phyloP scores from a whole-genome alignment of 1,140 invertebrate species.

The Scylla paramamosain region DNA sequence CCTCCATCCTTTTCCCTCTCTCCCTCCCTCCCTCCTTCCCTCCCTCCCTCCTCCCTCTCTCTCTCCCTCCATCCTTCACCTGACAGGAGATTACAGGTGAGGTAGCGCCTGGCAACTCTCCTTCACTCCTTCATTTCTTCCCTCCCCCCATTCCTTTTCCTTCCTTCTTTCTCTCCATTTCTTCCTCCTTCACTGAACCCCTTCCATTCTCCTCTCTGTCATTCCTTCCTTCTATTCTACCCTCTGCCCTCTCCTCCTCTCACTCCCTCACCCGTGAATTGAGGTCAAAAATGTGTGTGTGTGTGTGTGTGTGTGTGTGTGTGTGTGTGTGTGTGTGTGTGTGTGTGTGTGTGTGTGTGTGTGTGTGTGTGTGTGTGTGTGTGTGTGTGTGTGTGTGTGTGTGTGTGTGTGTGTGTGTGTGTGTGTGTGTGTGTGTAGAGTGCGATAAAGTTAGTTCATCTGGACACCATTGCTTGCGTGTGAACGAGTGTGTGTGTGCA shows the following conservation, averaged over 20 bases:
- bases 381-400: slow-evolving; percentile 40
- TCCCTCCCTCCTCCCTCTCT: too few species aligned
- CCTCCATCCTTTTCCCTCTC: too few species aligned
- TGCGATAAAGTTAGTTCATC: not conserved
- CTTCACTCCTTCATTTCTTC: too few species aligned
- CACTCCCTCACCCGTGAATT: not conserved
- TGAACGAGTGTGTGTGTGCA: too few species aligned
- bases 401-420: slow-evolving; percentile 32
- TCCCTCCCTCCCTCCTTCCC: too few species aligned
- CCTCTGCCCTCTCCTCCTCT: not conserved
- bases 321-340: slow-evolving; percentile 29
- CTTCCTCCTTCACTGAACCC: not conserved
- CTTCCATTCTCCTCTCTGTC: too few species aligned
- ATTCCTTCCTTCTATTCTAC: not conserved
- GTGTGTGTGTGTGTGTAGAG: not conserved
- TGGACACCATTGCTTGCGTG: not conserved
- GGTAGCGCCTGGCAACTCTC: too few species aligned
- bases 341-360: slow-evolving; percentile 33
- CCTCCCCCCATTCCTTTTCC: too few species aligned
- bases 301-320: slow-evolving; percentile 46
- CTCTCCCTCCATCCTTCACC: too few species aligned
- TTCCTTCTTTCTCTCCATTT: not conserved
- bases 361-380: slow-evolving; percentile 28
- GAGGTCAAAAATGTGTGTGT: not conserved
- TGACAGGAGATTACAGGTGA: too few species aligned